Evolutionary conservation across 2,888 invertebrate genomes (phyloP), one percentile per base, ranked within the genome.

Genomic region (Melanargia galathea): DNA sequence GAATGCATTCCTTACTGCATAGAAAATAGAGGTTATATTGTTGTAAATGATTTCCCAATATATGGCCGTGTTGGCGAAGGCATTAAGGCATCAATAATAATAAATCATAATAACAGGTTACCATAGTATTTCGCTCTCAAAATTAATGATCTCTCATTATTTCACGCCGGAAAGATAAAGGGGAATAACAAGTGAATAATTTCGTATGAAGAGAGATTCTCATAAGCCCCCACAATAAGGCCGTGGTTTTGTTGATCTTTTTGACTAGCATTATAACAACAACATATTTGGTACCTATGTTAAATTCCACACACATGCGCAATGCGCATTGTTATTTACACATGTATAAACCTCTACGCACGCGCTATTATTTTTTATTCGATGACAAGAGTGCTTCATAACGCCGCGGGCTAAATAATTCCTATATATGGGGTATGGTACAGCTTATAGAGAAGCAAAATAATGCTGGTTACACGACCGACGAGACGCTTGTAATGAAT

Each of bases 51-150:
- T 40, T 45, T 58, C 40, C 55, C 60, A 63, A 65, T 65, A 65
- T 65, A 52, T 63, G 51, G 43, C 56, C 59, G 64, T 35, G 56
- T 51, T 48, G 60, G 59, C 63, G 43, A 61, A 63, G 58, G 55
- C 61, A 67, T 67, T 67, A 63, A 65, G 61, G 63, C 67, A 67
- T 67, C 67, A 65, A 63, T 67, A 67, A 67, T 63, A 67, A 67
- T 67, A 67, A 67, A 67, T 67, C 67, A 67, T 67, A 67, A 67
- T 67, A 67, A 67, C 67, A 67, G 67, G 67, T 67, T 67, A 63
- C 67, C 51, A 65, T 52, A 65, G 67, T 60, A 67, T 67, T 67
- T 65, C 67, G 59, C 65, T 67, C 63, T 65, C 63, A 55, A 67
- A 67, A 67, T 67, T 67, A 67, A 67, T 67, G 67, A 65, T 59